Base-by-base conservation (phyloP, 2,888 invertebrate genomes). In the Latheticus oryzae region DNA sequence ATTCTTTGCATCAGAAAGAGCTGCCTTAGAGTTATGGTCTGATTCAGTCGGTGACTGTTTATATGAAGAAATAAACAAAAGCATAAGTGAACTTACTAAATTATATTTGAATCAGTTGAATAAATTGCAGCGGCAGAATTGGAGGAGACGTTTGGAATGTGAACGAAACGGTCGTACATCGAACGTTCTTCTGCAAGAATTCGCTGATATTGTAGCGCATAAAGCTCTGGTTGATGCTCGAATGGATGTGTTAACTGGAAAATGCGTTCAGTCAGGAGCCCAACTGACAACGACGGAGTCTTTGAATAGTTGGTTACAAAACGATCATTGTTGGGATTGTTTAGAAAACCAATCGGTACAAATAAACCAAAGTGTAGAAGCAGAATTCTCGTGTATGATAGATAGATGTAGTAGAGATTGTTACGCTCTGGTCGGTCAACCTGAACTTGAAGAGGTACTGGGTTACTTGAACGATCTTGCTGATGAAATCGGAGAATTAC, bases 221-320 rank as follows among this genome's bases (percentile, higher is more conserved):
- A 89, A 89, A 75, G 87, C 89, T 26, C 79, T 91, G 55, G 85
- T 91, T 48, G 90, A 91, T 78, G 89, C 91, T 48, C 84, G 90
- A 68, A 86, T 91, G 66, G 83, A 85, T 38, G 86, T 90, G 40
- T 80, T 90, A 37, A 85, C 84, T 65, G 85, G 85, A 54, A 67
- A 73, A 62, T 66, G 70, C 53, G 51, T 59, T 21, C 61, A 65
- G 26, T 50, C 59, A 17, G 64, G 28, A 1, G 19, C 32, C n/a
- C 32, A 45, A 13, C 12, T 37, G 8, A 23, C 33, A 4, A 7
- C 43, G 45, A 35, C 26, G 11, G 35, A 33, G 19, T 65, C 60
- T 40, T 51, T 74, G 7, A 67, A 65, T 52, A 71, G 70, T 59
- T 71, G 75, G 66, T 60, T 76, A 32, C 72, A 76, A 56, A 73